A percentile compares a stretch with the other conserved stretches of the same genome.
phyloP scores from a whole-genome alignment of 2,113 vertebrate genomes.

The Eurypyga helias region DNA sequence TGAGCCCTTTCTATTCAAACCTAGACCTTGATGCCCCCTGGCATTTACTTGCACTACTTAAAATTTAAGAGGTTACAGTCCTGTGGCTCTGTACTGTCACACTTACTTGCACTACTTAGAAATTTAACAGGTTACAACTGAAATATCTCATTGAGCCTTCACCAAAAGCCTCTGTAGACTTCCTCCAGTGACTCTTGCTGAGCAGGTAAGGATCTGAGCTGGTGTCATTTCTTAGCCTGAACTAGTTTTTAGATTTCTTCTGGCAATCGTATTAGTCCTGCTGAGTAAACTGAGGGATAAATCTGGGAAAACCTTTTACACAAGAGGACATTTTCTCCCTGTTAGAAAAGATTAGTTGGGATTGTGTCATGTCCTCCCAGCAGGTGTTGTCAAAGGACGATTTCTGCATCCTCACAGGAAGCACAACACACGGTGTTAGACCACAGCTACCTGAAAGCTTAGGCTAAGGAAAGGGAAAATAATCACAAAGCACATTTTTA shows the following conservation, averaged over 20 bases:
- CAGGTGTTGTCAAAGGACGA: not conserved
- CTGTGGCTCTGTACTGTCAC: not conserved
- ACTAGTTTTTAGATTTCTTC: not conserved
- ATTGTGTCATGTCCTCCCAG: not conserved
- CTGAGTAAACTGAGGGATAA: slow-evolving; percentile 47
- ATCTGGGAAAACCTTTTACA: slow-evolving; percentile 17
- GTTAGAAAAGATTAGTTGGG: not conserved
- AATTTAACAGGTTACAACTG: not conserved
- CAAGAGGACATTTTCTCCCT: not conserved
- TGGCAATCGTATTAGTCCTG: not conserved
- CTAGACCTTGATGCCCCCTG: not conserved
- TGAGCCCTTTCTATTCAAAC: not conserved
- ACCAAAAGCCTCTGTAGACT: not conserved
- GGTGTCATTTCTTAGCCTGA: not conserved
- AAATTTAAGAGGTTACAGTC: not conserved
- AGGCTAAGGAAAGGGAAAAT: not conserved
- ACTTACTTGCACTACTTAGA: not conserved
- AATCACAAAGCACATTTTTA: not conserved
- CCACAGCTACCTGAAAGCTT: not conserved
- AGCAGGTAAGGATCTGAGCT: not conserved
- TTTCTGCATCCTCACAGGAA: not conserved
- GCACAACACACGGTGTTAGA: not conserved
- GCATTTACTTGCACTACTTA: not conserved
- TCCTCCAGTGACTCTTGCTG: not conserved
- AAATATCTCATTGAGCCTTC: not conserved